phyloP scores from a whole-genome alignment of 1,140 invertebrate genomes.

The Zaprionus lachaisei region DNA sequence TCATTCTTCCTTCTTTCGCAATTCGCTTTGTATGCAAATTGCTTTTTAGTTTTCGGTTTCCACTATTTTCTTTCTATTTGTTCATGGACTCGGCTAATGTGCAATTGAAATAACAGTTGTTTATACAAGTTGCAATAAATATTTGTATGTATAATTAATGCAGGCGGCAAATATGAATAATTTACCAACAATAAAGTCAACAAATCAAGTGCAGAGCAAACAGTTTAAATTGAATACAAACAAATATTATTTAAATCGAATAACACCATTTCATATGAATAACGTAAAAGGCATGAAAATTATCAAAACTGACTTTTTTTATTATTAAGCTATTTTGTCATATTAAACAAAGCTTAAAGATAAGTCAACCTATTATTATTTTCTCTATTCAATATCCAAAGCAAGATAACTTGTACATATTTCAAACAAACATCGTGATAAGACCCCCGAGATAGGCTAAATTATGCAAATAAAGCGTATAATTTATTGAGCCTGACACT shows the following conservation, averaged over 20 bases:
- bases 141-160: slow-evolving; percentile 4
- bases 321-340: not conserved
- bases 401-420: not conserved
- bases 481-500: slow-evolving; percentile 36
- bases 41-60: slow-evolving; percentile 46
- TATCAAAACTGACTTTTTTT: not conserved
- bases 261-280: not conserved
- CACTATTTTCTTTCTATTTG: slow-evolving; percentile 4
- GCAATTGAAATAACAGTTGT: slow-evolving; percentile 11
- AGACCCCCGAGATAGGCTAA: slow-evolving; percentile 1
- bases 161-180: not conserved
- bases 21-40: slow-evolving; percentile 66
- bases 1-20: slow-evolving; percentile 57
- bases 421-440: not conserved
- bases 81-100: slow-evolving; percentile 10
- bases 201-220: slow-evolving; percentile 4
- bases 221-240: not conserved
- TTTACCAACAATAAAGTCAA: not conserved
- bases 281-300: not conserved
- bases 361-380: not conserved
- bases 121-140: slow-evolving; percentile 3
- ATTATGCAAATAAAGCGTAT: slow-evolving; percentile 36
- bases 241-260: slow-evolving; percentile 1
- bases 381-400: not conserved
- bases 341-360: not conserved